Base-by-base conservation (phyloP, 2,113 vertebrate genomes). In the Notothenia rossii region DNA sequence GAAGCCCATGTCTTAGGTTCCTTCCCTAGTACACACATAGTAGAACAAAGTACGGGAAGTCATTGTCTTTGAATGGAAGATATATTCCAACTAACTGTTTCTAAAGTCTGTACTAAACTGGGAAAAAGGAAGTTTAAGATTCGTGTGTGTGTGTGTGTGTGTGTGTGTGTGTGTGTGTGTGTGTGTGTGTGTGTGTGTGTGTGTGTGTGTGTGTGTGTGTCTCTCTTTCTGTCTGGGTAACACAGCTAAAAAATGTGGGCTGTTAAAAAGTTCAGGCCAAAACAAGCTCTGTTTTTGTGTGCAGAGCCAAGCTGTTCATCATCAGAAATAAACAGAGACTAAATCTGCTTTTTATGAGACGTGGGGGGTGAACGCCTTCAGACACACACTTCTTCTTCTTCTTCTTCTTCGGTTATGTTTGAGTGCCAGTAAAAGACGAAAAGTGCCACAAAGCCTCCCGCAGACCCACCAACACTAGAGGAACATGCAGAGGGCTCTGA, bases 191-290 rank as follows among this genome's bases (percentile, higher is more conserved):
- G 36, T 40, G 36, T 36, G 36, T 36, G 36, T 36, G 36, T 40
- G 36, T 40, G 36, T 40, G 36, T 40, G 36, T 53, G 40, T 29
- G 22, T 64, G 48, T 40, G 5, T 40, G 36, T 40, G 36, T 40
- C 0, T 40, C 36, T 40, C 4, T 65, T 2, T 51, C 13, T 46
- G 33, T 40, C 3, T 7, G 29, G 33, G 58, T 33, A n/a, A 82
- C 76, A 78, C 70, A 75, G 83, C 82, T 61, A 4, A 86, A 80
- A 87, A 61, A 88, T 84, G 78, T 59, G 10, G 48, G 45, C 62
- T 22, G 43, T 87, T 77, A 68, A 87, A 83, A 43, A 10, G 46
- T 43, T 75, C 84, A 86, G 77, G 87, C 79, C 29, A 45, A 76
- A 84, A 88, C 86, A 79, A 67, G 89, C 76, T 71, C n/a, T 54